A percentile compares a stretch with the other conserved stretches of the same genome.
Conservation (phyloP, 2,113 vertebrate genomes). For the Carettochelys insculpta region DNA sequence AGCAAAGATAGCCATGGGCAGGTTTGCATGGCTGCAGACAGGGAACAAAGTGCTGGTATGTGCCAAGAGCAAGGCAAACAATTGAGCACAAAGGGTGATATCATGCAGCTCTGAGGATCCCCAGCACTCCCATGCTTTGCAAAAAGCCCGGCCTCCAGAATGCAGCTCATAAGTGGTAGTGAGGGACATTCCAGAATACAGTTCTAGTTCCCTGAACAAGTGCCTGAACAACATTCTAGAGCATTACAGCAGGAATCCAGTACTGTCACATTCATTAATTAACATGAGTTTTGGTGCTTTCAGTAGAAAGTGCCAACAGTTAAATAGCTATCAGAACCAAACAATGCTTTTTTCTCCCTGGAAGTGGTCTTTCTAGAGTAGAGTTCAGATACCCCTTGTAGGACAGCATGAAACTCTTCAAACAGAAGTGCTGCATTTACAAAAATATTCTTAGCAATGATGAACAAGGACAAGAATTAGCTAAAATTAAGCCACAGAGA, state of each 20-base stretch:
- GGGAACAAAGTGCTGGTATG: neutral
- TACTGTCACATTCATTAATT: neutral
- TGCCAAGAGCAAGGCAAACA: neutral
- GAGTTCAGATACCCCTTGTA: neutral
- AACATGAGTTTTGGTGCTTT: constrained; percentile 16
- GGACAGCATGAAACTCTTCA: fast-evolving
- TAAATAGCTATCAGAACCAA: constrained; percentile 50
- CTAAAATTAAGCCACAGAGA: neutral
- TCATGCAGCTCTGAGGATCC: neutral
- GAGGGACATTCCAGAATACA: neutral
- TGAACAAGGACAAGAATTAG: neutral
- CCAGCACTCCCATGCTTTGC: neutral
- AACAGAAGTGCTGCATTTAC: neutral
- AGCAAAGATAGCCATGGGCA: neutral
- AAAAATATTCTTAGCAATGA: neutral
- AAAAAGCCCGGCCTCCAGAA: neutral
- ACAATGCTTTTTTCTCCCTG: neutral
- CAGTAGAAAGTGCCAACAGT: constrained; percentile 26
- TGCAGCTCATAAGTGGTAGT: neutral
- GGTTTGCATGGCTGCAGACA: neutral
- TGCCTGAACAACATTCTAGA: neutral
- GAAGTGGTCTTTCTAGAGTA: constrained; percentile 22
- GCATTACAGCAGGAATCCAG: fast-evolving
- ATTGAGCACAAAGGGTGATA: neutral
- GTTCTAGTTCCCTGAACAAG: neutral